A percentile compares a stretch with the other conserved stretches of the same genome.
Evolutionary conservation across 2,888 invertebrate species (phyloP).

Genomic region (Tubulanus polymorphus): DNA sequence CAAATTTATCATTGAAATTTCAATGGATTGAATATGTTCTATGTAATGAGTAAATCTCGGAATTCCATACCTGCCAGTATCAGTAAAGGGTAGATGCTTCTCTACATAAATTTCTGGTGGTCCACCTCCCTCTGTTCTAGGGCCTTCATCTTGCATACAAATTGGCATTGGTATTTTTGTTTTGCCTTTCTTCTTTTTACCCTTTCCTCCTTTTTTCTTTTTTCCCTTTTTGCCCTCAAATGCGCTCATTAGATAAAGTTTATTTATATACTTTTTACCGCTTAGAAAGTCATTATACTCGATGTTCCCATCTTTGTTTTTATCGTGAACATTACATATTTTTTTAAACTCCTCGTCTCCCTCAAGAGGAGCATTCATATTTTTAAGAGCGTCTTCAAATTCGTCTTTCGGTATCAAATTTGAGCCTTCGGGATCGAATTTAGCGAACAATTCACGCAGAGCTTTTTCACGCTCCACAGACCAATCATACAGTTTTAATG

Average conservation of each 20-base stretch:
- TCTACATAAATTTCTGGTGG: conserved; percentile 48
- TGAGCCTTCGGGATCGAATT: conserved; percentile 41
- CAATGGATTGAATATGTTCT: too few species aligned
- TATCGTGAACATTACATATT: conserved; percentile 36
- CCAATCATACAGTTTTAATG: conserved; percentile 49
- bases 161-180: conserved; percentile 51
- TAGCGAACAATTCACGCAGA: conserved; percentile 38
- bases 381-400: conserved; percentile 38
- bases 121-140: conserved; percentile 44
- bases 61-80: conserved; percentile 41
- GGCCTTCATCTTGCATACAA: conserved; percentile 44
- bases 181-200: conserved; percentile 47
- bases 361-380: conserved; percentile 37
- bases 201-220: conserved; percentile 43
- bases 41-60: too few species aligned
- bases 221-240: conserved; percentile 53
- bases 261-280: conserved; percentile 53
- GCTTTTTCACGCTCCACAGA: conserved; percentile 29
- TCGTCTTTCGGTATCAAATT: conserved; percentile 39
- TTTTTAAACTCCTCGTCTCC: conserved; percentile 42
- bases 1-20: too few species aligned
- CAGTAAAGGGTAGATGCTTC: conserved; percentile 47
- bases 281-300: conserved; percentile 48
- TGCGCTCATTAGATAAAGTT: conserved; percentile 48
- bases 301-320: conserved; percentile 38